These are phyloP conservation scores for Lepisosteus osseus DNA, from an alignment of 2,113 vertebrate species.

Conservation along the genomic window DNA sequence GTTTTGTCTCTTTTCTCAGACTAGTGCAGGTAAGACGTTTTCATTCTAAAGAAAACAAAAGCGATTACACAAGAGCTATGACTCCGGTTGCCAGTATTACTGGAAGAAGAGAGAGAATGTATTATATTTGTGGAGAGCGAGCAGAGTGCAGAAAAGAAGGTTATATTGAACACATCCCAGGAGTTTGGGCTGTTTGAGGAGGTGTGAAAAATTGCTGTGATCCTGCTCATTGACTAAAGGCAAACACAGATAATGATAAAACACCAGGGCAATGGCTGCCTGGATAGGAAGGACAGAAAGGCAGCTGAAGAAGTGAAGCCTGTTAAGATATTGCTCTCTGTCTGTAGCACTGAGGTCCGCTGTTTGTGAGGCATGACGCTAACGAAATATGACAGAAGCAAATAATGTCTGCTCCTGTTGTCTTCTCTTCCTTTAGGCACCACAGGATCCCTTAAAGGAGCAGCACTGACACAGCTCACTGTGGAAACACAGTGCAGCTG, in stretches of 20 bases:
- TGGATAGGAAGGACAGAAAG: neutral
- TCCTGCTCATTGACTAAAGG: neutral
- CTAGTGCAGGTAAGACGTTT: too few species aligned
- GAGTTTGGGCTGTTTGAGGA: neutral
- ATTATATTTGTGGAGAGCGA: too few species aligned
- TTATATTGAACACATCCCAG: too few species aligned
- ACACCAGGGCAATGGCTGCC: neutral
- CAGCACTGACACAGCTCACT: conserved; percentile 38
- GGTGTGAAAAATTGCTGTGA: neutral
- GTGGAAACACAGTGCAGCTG: neutral
- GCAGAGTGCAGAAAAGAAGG: conserved; percentile 21
- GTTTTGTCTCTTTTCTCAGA: too few species aligned
- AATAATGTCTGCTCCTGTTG: conserved; percentile 72
- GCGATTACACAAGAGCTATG: too few species aligned
- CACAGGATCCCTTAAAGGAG: conserved; percentile 67
- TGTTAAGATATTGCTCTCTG: conserved; percentile 24
- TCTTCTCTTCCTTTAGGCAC: conserved; percentile 58
- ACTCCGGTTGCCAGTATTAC: too few species aligned
- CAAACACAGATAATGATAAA: neutral
- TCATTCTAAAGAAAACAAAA: too few species aligned
- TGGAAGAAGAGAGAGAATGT: too few species aligned
- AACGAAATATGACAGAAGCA: conserved; percentile 70
- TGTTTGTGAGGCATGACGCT: conserved; percentile 60
- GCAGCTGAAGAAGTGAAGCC: neutral
- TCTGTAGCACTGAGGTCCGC: conserved; percentile 51